A percentile compares a stretch with the other conserved stretches of the same genome.
Evolutionary conservation across 2,888 invertebrate species (phyloP).

Genomic region (Cephus nigrinus): DNA sequence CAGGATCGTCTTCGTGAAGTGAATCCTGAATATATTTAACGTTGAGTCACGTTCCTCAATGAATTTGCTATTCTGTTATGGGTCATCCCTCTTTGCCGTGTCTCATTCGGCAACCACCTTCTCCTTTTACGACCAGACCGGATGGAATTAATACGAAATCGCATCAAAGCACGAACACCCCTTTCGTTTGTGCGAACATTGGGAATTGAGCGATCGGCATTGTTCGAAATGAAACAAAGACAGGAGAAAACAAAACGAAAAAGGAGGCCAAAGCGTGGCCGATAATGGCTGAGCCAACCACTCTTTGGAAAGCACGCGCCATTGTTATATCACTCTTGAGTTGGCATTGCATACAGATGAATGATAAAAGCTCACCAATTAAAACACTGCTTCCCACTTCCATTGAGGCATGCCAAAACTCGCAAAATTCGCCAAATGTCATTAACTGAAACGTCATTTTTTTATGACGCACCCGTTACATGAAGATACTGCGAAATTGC

Average conservation of each 20-base stretch:
- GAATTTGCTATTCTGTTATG: not conserved
- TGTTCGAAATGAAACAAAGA: conserved; percentile 41
- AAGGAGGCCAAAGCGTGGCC: conserved; percentile 19
- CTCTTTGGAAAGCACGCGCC: conserved; percentile 20
- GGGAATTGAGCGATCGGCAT: conserved; percentile 34
- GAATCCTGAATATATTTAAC: not conserved
- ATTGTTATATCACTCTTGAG: conserved; percentile 27
- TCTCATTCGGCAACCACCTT: not conserved
- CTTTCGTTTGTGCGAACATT: conserved; percentile 31
- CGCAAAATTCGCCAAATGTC: no score
- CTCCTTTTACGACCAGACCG: not conserved
- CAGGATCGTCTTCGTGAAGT: not conserved
- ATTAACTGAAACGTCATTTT: no score
- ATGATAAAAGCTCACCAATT: not conserved
- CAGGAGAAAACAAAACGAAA: conserved; percentile 27
- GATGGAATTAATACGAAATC: conserved; percentile 28
- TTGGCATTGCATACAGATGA: not conserved
- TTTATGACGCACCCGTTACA: no score
- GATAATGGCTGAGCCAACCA: conserved; percentile 37
- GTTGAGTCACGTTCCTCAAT: not conserved
- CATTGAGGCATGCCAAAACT: no score
- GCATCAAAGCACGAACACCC: conserved; percentile 26
- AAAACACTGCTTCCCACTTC: not conserved
- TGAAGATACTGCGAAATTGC: no score
- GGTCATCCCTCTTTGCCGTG: not conserved